phyloP scores from a whole-genome alignment of 2,113 vertebrate genomes.

The Channa argus region DNA sequence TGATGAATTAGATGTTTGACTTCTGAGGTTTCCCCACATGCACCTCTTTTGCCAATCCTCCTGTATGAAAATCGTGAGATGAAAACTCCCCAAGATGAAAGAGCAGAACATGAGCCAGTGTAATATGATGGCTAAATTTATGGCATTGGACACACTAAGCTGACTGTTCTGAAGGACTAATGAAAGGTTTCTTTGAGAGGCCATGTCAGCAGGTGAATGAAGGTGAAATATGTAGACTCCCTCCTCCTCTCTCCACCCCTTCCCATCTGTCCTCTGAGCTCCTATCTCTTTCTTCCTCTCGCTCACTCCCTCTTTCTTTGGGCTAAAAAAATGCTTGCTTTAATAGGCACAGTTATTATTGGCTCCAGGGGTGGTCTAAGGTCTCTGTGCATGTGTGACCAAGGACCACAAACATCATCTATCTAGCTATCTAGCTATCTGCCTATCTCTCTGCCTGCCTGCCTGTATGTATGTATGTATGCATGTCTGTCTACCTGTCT shows the following conservation, averaged over 20 bases:
- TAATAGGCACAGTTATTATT: constrained; percentile 55
- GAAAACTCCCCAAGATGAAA: constrained; percentile 76
- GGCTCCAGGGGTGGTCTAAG: constrained; percentile 39
- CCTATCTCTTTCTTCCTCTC: constrained; percentile 3
- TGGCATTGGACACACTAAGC: constrained; percentile 59
- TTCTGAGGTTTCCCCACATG: constrained; percentile 45
- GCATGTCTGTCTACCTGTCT: too few relatives aligned
- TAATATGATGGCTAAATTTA: constrained; percentile 77
- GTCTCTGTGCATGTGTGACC: constrained; percentile 6
- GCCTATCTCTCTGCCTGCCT: too few relatives aligned
- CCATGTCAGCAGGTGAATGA: constrained; percentile 78
- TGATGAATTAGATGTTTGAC: constrained; percentile 55
- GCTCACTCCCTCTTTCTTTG: background rate
- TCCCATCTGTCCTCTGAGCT: constrained; percentile 28
- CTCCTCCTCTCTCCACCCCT: constrained; percentile 1
- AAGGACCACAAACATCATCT: constrained; percentile 14
- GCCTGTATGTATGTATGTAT: too few relatives aligned
- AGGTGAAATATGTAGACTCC: constrained; percentile 72
- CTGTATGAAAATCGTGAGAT: constrained; percentile 68
- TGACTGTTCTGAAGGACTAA: constrained; percentile 71
- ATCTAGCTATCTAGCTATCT: constrained; percentile 5
- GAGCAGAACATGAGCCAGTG: constrained; percentile 62
- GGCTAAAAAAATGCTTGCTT: constrained; percentile 49
- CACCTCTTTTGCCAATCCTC: constrained; percentile 60
- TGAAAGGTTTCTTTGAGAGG: constrained; percentile 81